phyloP scores from a whole-genome alignment of 2,113 vertebrate genomes.

The Lasiurus cinereus region DNA sequence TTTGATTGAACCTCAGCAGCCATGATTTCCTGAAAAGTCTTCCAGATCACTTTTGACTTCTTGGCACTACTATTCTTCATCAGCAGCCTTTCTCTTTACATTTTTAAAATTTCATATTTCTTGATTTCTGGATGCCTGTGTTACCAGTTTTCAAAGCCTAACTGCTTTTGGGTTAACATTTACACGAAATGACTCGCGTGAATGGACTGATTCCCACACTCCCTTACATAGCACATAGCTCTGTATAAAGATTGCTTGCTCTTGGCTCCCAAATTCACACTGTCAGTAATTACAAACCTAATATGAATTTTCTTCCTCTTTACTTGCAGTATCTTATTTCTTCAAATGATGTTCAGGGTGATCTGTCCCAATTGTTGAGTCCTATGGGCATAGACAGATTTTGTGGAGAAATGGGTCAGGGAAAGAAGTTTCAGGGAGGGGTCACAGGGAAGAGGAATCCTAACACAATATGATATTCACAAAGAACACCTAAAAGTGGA shows the following conservation, averaged over 20 bases:
- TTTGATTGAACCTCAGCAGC: background rate
- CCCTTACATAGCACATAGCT: background rate
- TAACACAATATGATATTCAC: background rate
- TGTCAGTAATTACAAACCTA: background rate
- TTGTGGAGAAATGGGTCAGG: background rate
- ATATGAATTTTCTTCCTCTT: background rate
- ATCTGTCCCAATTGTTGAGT: background rate
- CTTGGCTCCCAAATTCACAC: background rate
- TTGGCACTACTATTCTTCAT: background rate
- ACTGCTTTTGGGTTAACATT: background rate
- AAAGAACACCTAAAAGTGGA: background rate
- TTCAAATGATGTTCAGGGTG: background rate
- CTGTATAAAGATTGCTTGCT: background rate
- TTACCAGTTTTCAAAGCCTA: background rate
- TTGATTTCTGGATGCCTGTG: background rate
- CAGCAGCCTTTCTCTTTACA: background rate
- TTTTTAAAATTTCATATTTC: slow-evolving; percentile 10
- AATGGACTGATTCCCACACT: background rate
- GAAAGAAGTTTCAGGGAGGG: background rate
- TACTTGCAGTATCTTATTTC: background rate
- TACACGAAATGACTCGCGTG: background rate
- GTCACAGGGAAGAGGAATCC: background rate
- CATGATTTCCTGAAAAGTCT: background rate
- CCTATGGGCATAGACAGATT: background rate
- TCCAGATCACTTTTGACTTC: background rate